Evolutionary conservation across 2,113 vertebrate species (phyloP).

Genomic region (Dicerorhinus sumatrensis): DNA sequence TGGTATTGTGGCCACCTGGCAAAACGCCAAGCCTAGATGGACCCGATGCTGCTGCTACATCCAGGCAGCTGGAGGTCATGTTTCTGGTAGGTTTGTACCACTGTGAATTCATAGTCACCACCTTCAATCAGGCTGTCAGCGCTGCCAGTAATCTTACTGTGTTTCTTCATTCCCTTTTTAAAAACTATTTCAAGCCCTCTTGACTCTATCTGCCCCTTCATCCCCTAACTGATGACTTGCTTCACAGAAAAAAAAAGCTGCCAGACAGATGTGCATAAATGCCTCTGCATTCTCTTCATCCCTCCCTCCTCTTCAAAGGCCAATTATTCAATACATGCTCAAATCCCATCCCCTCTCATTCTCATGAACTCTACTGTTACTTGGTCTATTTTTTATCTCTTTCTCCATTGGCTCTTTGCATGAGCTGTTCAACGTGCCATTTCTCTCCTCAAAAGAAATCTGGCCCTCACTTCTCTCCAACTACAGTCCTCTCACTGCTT

Average conservation of each 20-base stretch:
- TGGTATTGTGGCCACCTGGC: neutral
- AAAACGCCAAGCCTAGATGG: neutral
- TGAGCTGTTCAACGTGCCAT: neutral
- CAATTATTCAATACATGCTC: neutral
- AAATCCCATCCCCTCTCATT: neutral
- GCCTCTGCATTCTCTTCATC: neutral
- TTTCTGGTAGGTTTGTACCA: neutral
- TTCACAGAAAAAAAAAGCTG: neutral
- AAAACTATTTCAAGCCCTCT: neutral
- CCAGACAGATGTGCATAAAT: neutral
- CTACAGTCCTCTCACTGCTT: neutral
- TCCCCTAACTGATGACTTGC: neutral
- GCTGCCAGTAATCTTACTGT: neutral
- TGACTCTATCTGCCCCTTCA: neutral
- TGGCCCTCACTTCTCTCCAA: neutral
- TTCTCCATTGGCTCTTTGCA: neutral
- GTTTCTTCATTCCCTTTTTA: neutral
- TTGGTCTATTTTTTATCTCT: neutral
- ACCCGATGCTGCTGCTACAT: neutral
- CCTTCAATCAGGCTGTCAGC: neutral
- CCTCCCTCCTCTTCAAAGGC: neutral
- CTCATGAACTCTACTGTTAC: neutral
- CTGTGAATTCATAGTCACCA: neutral
- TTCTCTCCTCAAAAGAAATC: neutral
- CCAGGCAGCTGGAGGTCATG: neutral